Conservation (phyloP, 2,888 invertebrate genomes). For the Limnephilus marmoratus region DNA sequence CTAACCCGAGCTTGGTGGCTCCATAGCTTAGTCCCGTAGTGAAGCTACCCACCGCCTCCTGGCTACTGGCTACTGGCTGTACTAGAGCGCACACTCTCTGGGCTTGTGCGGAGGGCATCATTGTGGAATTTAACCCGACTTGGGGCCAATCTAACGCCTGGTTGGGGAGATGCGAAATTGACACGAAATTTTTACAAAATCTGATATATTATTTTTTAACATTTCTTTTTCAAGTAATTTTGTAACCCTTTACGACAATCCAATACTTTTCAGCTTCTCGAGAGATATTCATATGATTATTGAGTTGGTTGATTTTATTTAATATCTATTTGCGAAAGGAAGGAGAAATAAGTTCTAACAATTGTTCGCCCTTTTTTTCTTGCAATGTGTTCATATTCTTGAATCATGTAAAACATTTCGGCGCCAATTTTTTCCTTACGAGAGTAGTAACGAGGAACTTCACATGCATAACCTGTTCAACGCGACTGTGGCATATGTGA, state of each 20-base stretch:
- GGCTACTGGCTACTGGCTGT: neutral
- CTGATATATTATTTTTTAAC: neutral
- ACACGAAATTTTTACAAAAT: neutral
- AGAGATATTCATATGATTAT: neutral
- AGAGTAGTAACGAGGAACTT: too few relatives aligned
- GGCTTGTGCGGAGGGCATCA: neutral
- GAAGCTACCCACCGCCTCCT: neutral
- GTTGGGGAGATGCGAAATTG: neutral
- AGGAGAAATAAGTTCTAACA: neutral
- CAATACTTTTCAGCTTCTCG: too few relatives aligned
- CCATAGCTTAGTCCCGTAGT: neutral
- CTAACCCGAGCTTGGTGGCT: neutral
- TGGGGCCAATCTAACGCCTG: neutral
- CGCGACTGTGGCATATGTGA: too few relatives aligned
- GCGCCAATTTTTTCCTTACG: too few relatives aligned
- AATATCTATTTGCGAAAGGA: neutral
- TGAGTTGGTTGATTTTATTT: neutral
- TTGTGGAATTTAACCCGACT: conserved; percentile 14
- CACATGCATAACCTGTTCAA: too few relatives aligned
- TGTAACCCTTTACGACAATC: neutral
- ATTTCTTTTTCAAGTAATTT: neutral
- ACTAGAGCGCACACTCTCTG: neutral
- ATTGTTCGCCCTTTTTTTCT: neutral
- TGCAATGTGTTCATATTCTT: too few relatives aligned
- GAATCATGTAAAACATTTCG: too few relatives aligned